Conservation (phyloP, 2,888 invertebrate species). For the Dusona sp. region DNA sequence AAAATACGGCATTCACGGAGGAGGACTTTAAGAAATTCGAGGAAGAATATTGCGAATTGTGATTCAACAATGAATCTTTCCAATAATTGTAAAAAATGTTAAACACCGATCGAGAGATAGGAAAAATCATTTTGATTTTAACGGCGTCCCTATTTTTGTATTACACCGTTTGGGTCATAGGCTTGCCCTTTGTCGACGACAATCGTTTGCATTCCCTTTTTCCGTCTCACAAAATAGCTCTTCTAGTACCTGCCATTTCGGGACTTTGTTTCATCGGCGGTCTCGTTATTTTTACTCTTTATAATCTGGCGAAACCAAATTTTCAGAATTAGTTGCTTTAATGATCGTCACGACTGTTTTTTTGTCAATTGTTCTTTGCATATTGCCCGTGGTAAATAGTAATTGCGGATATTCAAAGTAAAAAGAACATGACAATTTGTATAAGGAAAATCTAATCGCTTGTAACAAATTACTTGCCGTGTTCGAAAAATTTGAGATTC, state of each 20-base stretch:
- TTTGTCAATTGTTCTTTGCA: neutral
- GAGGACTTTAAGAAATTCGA: conserved; percentile 90
- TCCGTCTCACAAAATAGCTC: conserved; percentile 83
- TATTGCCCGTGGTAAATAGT: too few relatives aligned
- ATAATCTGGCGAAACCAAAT: conserved; percentile 84
- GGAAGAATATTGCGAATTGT: conserved; percentile 85
- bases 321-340: neutral
- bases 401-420: too few relatives aligned
- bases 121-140: conserved; percentile 86
- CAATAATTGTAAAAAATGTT: conserved; percentile 73
- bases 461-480: neutral
- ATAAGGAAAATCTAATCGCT: neutral
- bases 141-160: conserved; percentile 86
- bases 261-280: conserved; percentile 89
- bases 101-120: conserved; percentile 86
- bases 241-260: conserved; percentile 87
- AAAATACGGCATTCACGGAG: conserved; percentile 89
- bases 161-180: conserved; percentile 89
- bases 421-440: too few relatives aligned
- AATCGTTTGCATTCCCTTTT: conserved; percentile 86
- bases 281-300: conserved; percentile 88
- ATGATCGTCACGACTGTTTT: neutral
- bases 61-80: neutral
- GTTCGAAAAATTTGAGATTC: neutral
- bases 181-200: conserved; percentile 89